Base-by-base conservation (phyloP, 2,797 vertebrate genomes). In the Leptatherina wallacei region DNA sequence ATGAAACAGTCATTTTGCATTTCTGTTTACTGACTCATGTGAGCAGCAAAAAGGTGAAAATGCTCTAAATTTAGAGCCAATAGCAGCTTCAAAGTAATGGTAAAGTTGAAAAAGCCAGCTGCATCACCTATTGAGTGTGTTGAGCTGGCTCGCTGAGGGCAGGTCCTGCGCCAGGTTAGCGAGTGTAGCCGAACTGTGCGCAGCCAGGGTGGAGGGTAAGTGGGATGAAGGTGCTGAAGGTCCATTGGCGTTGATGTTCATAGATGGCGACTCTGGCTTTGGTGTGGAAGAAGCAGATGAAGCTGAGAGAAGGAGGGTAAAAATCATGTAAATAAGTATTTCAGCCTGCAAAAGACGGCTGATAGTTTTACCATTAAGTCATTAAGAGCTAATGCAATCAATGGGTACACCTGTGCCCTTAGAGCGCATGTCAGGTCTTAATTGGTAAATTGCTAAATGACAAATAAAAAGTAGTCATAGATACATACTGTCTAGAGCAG, bases 401-500 rank as follows among this genome's bases (percentile, higher is more conserved):
- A n/a, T 14, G 12, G 3, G n/a, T 22, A 35, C 2, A 18, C 20
- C 32, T n/a, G 61, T 5, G 20, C 61, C n/a, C n/a, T 38, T 27
- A 65, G 22, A 14, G 33, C 10, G 32, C 1, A 4, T 8, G 8
- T 40, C 16, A 29, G 16, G 35, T 27, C 24, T 22, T 3, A 24
- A 35, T 6, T 20, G 29, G 27, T 29, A 35, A 54, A 40, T 18
- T 30, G 38, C 30, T 5, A 7, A 63, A 2, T 55, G 2, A 71
- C 30, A 27, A 27, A 27, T 27, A 27, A 32, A 32, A 69, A 62
- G 30, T 7, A 20, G 14, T 40, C 29, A 58, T 22, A 6, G 44
- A 52, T 16, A 96, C 97, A 96, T 95, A 99, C 98, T 91, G 91
- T 97, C 97, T 80, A 96, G 88, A 83, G 94, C 85, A 89, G 95